Base-by-base conservation (phyloP, 2,888 invertebrate species). In the Anorthoa munda region DNA sequence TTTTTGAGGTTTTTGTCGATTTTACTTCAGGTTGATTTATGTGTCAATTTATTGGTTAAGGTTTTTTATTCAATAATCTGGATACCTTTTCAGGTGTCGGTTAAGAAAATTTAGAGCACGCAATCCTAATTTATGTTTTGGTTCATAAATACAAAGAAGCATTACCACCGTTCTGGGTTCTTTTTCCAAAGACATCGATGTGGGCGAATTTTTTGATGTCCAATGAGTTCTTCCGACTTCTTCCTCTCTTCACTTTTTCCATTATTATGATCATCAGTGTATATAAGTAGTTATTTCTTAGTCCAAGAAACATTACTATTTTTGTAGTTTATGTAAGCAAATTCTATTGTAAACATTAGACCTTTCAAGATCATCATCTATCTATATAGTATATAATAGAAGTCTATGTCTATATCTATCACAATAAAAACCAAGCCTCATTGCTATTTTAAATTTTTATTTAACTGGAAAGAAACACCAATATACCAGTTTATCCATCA, bases 1-100 rank as follows among this genome's bases (percentile, higher is more conserved):
- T 67, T 56, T 66, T 48, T 63, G 21, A 0, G 12, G 15, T 17
- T 53, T 61, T 61, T 21, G 15, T 48, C 0, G 0, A 17, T 55
- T 75, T 75, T 66, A 18, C 2, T n/a, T 23, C 5, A 17, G 9
- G 17, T 48, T 66, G 11, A 46, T 60, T 70, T 71, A 70, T 76
- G 58, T 70, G 23, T 79, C 55, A 80, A 79, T 66, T 79, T 75
- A 61, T 66, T 58, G 23, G 26, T 50, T 48, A 18, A 18, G 18
- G 4, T 2, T 15, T 75, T 63, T 58, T 46, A 15, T 59, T 23
- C 0, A 56, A 56, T 48, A 48, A 50, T 9, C 2, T 2, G 4
- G 46, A 45, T 18, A 2, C 18, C 0, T 31, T 21, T 74, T 15
- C 4, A 15, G 13, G 7, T 50, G 21, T 45, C 39, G 5, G 9